Conservation (phyloP, 2,888 invertebrate genomes). For the Gymnosoma rotundatum region DNA sequence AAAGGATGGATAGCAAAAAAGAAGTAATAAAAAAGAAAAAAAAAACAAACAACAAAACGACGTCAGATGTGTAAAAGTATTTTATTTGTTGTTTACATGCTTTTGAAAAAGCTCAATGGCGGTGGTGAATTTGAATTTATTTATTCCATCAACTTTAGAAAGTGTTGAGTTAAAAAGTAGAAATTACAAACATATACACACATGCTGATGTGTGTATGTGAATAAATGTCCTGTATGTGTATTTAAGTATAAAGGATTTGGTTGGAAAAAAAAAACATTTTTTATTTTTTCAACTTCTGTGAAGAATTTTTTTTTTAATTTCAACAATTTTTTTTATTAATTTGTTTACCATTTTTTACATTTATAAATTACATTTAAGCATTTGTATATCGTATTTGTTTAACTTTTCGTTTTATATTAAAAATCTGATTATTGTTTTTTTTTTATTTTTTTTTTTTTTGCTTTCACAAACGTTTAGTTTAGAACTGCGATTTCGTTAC, state of each 20-base stretch:
- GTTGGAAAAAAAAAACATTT: neutral
- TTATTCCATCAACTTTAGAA: slow-evolving; percentile 27
- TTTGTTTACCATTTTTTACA: slow-evolving; percentile 29
- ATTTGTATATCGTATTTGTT: neutral
- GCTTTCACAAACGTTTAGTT: slow-evolving; percentile 36
- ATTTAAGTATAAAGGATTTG: slow-evolving; percentile 23
- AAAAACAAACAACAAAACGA: slow-evolving; percentile 66
- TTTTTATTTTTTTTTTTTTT: slow-evolving; percentile 41
- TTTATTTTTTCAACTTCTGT: neutral
- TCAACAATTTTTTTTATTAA: neutral
- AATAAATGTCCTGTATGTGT: slow-evolving; percentile 9
- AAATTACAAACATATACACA: slow-evolving; percentile 23
- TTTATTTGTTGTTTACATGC: slow-evolving; percentile 53
- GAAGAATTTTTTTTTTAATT: neutral
- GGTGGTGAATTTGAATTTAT: slow-evolving; percentile 17
- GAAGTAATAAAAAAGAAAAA: slow-evolving; percentile 18
- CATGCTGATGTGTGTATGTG: slow-evolving; percentile 7
- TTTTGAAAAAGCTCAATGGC: slow-evolving; percentile 47
- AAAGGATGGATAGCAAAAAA: slow-evolving; percentile 3
- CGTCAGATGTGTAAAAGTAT: slow-evolving; percentile 47
- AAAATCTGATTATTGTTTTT: slow-evolving; percentile 29
- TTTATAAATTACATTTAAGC: neutral
- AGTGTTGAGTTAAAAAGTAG: slow-evolving; percentile 53
- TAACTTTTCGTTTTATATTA: slow-evolving; percentile 14
- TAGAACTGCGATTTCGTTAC: slow-evolving; percentile 57